Evolutionary conservation across 2,797 vertebrate species (phyloP), one percentile per base, ranked within the genome.

Genomic region (Salmo trutta): DNA sequence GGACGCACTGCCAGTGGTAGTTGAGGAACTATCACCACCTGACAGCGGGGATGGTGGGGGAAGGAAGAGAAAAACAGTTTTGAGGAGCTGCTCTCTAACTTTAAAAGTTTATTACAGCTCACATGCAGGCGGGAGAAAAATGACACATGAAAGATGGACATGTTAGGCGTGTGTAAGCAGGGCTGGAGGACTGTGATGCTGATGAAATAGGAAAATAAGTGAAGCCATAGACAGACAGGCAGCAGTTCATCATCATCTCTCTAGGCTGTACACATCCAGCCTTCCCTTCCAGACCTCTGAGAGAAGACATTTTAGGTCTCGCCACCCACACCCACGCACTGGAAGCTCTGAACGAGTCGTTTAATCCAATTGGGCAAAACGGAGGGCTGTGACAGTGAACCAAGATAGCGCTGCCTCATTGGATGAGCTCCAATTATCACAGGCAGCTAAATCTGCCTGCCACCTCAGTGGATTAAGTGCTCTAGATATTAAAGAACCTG

Each of bases 21-120:
- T 96, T 59, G 98, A 98, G 2, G 98, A 98, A 17, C 95, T 96
- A 86, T 98, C 97, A 51, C 95, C 94, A 65, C 97, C 98, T 99
- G 5, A 75, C 17, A 31, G 17, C 1, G n/a, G 29, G 66, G 16
- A 16, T 6, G 66, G 17, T 3, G n/a, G 29, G 66, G 65, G 29
- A 27, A 33, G 65, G 5, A 33, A 33, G 1, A 33, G 12, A 67
- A 5, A 66, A 1, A 16, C 27, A 62, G 24, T 24, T 68, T n/a
- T 52, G 17, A 71, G 6, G 59, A 62, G 59, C 8, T 24, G 59
- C 59, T 62, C 54, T n/a, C 3, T 56, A 24, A 21, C 21, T 24
- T 21, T 24, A 21, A 62, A 56, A 3, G 59, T 62, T 62, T 1
- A 62, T 21, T 21, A 62, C 56, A 17, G 8, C 1, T 21, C n/a